These are phyloP conservation scores for Myotis myotis DNA, from an alignment of 2,797 vertebrate genomes.

Conservation along the genomic window DNA sequence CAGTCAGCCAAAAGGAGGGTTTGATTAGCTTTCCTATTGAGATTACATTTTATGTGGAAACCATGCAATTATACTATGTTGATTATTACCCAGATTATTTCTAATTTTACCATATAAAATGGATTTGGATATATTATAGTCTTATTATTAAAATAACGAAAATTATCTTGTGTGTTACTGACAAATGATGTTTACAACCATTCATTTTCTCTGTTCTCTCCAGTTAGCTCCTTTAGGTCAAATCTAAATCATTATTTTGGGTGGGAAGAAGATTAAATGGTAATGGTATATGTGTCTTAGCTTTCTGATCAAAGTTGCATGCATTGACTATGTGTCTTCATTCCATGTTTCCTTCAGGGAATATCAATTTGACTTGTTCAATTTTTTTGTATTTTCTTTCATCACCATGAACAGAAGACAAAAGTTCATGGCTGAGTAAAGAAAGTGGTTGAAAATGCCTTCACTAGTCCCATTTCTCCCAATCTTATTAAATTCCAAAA, in stretches of 20 bases:
- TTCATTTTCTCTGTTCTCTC: neutral
- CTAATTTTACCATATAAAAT: neutral
- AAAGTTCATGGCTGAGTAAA: neutral
- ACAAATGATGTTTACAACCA: neutral
- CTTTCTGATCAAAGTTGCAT: neutral
- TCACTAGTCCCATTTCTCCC: neutral
- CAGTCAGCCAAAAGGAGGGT: neutral
- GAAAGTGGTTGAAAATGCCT: neutral
- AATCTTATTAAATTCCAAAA: neutral
- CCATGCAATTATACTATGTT: neutral
- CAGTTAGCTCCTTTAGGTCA: neutral
- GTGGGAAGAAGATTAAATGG: constrained; percentile 4
- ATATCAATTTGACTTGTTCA: neutral
- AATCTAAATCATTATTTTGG: neutral
- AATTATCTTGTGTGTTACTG: neutral
- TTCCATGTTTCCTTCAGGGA: neutral
- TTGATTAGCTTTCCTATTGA: neutral
- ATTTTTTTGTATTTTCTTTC: neutral
- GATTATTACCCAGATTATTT: neutral
- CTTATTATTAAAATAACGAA: neutral
- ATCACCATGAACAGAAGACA: neutral
- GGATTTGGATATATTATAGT: neutral
- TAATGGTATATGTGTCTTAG: neutral
- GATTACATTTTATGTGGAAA: neutral
- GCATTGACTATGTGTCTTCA: neutral